A percentile compares a stretch with the other conserved stretches of the same genome.
These are phyloP conservation scores for Anguilla rostrata DNA, from an alignment of 2,113 vertebrate genomes.

Conservation along the genomic window DNA sequence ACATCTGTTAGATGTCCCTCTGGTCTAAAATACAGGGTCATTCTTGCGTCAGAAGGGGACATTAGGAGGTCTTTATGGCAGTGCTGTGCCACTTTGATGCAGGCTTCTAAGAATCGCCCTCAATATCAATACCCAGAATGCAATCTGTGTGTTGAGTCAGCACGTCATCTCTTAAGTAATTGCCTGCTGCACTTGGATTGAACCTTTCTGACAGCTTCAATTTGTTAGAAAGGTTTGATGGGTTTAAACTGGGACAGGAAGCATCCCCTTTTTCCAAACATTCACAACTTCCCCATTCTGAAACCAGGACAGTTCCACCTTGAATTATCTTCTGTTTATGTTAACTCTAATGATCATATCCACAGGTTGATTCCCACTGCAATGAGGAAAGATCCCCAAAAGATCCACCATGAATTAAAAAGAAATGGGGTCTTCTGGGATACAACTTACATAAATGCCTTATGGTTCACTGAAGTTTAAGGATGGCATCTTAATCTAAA, in stretches of 20 bases:
- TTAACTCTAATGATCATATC: neutral
- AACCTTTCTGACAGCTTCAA: conserved; percentile 11
- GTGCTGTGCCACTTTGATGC: neutral
- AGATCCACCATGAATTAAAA: neutral
- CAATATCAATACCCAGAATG: neutral
- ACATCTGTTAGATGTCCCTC: neutral
- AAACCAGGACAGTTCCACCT: conserved; percentile 49
- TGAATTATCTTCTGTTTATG: conserved; percentile 3
- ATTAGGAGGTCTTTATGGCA: neutral
- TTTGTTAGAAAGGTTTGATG: conserved; percentile 29
- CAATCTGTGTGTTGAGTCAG: conserved; percentile 24
- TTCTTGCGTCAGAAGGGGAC: neutral
- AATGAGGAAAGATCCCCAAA: neutral
- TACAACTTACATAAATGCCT: neutral
- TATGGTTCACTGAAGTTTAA: neutral
- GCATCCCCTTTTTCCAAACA: conserved; percentile 31
- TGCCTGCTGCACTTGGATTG: conserved; percentile 20
- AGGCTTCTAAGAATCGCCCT: neutral
- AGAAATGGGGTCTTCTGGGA: neutral
- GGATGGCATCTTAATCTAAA: neutral
- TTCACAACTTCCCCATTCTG: conserved; percentile 35
- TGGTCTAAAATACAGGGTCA: neutral
- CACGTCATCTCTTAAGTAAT: conserved; percentile 9
- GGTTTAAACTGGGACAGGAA: conserved; percentile 48
- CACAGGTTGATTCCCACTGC: neutral